A percentile compares a stretch with the other conserved stretches of the same genome.
Evolutionary conservation across 2,113 vertebrate species (phyloP).

Genomic region (Psephotus haematonotus): DNA sequence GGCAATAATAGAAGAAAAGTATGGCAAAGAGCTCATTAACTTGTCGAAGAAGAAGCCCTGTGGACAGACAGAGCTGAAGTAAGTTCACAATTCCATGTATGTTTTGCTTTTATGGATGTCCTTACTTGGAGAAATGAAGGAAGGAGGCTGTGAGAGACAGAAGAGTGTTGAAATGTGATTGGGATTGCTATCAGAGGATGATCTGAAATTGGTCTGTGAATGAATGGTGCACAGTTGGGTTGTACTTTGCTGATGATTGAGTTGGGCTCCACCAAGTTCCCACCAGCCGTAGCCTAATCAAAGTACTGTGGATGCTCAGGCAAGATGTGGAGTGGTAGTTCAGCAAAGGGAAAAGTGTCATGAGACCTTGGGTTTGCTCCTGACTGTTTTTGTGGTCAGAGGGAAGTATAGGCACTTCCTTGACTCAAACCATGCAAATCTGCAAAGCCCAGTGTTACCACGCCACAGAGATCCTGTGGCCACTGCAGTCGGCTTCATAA

Average conservation of each 20-base stretch:
- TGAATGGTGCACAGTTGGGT: background rate
- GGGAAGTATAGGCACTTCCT: background rate
- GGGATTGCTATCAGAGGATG: accelerated
- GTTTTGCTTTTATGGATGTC: background rate
- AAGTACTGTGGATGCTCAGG: background rate
- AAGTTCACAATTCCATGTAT: constrained; percentile 55
- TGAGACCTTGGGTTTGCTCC: background rate
- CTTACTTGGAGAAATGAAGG: background rate
- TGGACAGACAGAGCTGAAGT: constrained; percentile 94
- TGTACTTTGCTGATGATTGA: background rate
- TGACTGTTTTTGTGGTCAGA: background rate
- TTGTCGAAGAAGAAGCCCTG: constrained; percentile 90
- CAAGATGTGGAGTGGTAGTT: background rate
- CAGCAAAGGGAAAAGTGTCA: background rate
- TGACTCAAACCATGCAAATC: background rate
- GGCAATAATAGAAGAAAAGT: constrained; percentile 91
- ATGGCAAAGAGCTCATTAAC: constrained; percentile 91
- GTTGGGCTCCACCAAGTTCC: background rate
- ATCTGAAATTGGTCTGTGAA: background rate
- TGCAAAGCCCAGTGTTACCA: background rate
- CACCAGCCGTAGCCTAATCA: background rate
- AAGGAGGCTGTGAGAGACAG: background rate
- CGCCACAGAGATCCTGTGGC: accelerated
- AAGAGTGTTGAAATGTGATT: background rate
- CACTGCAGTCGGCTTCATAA: accelerated